Conservation (phyloP, 2,888 invertebrate species). For the Bellardia pandia region DNA sequence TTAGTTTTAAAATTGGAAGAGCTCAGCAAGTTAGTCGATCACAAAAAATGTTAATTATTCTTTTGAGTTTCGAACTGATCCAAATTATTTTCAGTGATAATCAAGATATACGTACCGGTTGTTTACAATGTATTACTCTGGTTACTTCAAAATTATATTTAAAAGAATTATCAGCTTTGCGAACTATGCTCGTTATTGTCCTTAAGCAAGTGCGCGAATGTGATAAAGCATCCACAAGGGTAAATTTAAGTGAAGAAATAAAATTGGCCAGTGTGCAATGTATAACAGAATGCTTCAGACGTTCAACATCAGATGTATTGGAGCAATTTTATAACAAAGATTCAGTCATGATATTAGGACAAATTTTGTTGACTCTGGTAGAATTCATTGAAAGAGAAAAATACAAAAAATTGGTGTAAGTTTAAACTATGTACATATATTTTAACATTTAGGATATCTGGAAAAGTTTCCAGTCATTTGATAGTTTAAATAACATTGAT, state of each 20-base stretch:
- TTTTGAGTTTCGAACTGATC: neutral
- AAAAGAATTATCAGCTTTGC: constrained; percentile 79
- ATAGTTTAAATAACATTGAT: too few relatives aligned
- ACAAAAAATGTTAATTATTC: neutral
- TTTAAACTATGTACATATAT: constrained; percentile 3
- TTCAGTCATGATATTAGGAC: constrained; percentile 87
- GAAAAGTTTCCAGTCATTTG: too few relatives aligned
- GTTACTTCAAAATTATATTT: constrained; percentile 79
- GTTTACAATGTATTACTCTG: constrained; percentile 79
- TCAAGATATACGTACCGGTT: constrained; percentile 80
- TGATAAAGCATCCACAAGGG: constrained; percentile 74
- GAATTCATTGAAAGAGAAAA: constrained; percentile 89
- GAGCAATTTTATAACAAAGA: constrained; percentile 86
- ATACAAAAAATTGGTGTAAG: constrained; percentile 87
- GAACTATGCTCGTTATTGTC: constrained; percentile 80
- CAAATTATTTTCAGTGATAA: constrained; percentile 76
- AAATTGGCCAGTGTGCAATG: constrained; percentile 81
- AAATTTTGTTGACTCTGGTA: constrained; percentile 87
- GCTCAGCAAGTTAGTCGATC: constrained; percentile 77
- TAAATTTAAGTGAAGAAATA: constrained; percentile 82
- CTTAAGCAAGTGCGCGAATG: constrained; percentile 81
- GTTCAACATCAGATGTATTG: constrained; percentile 84
- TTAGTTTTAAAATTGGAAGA: constrained; percentile 81
- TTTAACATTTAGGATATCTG: too few relatives aligned
- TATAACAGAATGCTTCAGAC: constrained; percentile 78